Evolutionary conservation across 2,797 vertebrate genomes (phyloP).

Genomic region (Phrynocephalus guinanensis): DNA sequence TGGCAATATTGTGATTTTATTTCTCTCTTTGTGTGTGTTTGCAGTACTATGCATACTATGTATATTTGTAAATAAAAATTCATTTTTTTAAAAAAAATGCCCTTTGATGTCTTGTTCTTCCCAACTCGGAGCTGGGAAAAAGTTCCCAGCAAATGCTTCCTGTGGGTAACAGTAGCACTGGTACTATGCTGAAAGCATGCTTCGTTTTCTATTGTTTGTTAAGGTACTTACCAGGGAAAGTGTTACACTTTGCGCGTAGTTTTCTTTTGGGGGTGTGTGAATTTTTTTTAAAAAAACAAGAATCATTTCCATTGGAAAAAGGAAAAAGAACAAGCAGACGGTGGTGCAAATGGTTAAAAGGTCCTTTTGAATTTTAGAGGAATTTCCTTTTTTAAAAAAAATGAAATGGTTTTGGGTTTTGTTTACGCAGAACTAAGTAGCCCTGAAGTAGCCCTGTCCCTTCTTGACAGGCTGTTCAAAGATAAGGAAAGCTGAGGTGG

Average conservation of each 20-base stretch:
- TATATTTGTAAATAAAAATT: no score
- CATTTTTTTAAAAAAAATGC: no score
- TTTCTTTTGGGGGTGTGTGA: background rate
- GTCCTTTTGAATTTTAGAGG: background rate
- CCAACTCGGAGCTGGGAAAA: conserved; percentile 17
- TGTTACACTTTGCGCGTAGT: background rate
- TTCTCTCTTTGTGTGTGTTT: no score
- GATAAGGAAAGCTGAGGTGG: background rate
- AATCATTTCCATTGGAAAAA: background rate
- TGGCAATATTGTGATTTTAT: no score
- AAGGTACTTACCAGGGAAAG: background rate
- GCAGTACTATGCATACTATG: no score
- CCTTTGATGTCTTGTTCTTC: background rate
- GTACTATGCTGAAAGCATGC: background rate
- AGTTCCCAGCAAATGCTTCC: conserved; percentile 34
- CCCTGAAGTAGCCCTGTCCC: background rate
- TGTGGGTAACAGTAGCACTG: background rate
- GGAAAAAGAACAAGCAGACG: background rate
- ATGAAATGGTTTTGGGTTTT: background rate
- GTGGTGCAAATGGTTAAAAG: no score
- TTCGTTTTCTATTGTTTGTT: conserved; percentile 17
- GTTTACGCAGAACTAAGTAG: no score
- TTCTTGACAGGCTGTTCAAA: background rate
- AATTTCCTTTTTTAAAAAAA: background rate
- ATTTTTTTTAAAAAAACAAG: background rate